phyloP scores from a whole-genome alignment of 2,797 vertebrate species.

The Anableps anableps region DNA sequence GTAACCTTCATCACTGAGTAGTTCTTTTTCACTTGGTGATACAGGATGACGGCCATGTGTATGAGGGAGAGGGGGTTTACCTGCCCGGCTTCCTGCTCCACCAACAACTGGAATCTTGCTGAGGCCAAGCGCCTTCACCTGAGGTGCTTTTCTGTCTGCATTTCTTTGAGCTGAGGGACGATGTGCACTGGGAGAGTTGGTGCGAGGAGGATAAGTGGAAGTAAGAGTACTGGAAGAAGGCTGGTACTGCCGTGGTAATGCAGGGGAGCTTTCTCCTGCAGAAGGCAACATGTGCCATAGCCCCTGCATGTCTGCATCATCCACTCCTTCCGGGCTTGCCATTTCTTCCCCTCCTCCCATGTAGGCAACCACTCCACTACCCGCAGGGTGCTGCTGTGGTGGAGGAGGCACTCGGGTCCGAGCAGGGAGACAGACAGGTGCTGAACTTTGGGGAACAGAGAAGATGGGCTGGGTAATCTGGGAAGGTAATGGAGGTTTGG shows the following conservation, averaged over 20 bases:
- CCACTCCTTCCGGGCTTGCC: constrained; percentile 96
- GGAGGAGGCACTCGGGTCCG: constrained; percentile 59
- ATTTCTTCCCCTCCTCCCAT: constrained; percentile 99
- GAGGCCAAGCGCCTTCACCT: constrained; percentile 85
- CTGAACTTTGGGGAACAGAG: constrained; percentile 54
- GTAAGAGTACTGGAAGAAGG: constrained; percentile 54
- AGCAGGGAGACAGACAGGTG: constrained; percentile 64
- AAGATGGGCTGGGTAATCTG: constrained; percentile 69
- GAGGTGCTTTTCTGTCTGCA: constrained; percentile 74
- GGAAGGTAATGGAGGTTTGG: constrained; percentile 66
- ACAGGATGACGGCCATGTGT: constrained; percentile 66
- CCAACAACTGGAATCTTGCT: constrained; percentile 85
- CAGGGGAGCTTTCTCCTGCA: constrained; percentile 82
- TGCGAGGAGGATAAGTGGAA: constrained; percentile 62
- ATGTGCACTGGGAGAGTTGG: constrained; percentile 47
- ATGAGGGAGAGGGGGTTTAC: constrained; percentile 71
- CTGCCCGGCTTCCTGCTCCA: constrained; percentile 54
- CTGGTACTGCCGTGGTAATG: constrained; percentile 68
- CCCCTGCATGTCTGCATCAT: constrained; percentile 93
- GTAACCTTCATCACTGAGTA: constrained; percentile 93
- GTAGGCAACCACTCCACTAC: constrained; percentile 90
- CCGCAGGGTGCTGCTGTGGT: constrained; percentile 83
- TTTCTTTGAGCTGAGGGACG: constrained; percentile 55
- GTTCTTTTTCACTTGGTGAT: constrained; percentile 87
- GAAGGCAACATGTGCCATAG: constrained; percentile 97